A percentile compares a stretch with the other conserved stretches of the same genome.
phyloP scores from a whole-genome alignment of 2,888 invertebrate genomes.

The Polydrusus pterygomalis region DNA sequence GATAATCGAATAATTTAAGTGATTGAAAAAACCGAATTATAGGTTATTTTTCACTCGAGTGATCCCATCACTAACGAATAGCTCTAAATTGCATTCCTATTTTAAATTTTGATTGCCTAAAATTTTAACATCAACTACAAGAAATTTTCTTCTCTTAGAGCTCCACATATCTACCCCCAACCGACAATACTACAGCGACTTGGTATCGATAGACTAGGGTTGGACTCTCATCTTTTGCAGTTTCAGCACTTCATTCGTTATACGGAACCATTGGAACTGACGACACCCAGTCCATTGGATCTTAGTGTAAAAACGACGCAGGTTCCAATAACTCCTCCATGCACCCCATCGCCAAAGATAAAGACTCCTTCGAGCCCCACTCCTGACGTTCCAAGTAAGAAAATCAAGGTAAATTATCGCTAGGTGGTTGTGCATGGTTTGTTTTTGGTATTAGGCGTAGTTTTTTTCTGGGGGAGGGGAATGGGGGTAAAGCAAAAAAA shows the following conservation, averaged over 20 bases:
- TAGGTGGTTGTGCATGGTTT: not conserved
- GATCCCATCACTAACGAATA: too few species aligned
- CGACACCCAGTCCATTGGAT: slow-evolving; percentile 79
- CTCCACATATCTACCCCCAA: slow-evolving; percentile 61
- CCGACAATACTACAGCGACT: slow-evolving; percentile 67
- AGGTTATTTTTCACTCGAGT: too few species aligned
- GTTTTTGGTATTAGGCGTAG: too few species aligned
- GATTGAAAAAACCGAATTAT: too few species aligned
- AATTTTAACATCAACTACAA: not conserved
- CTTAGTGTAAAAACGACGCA: slow-evolving; percentile 81
- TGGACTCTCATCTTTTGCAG: slow-evolving; percentile 66
- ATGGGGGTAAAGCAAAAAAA: too few species aligned
- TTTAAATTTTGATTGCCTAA: too few species aligned
- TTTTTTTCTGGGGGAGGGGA: too few species aligned
- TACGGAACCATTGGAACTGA: slow-evolving; percentile 76
- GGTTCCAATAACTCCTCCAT: slow-evolving; percentile 85
- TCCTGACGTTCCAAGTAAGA: slow-evolving; percentile 67
- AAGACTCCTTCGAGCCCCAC: slow-evolving; percentile 58
- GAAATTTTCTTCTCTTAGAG: slow-evolving; percentile 51
- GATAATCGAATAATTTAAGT: too few species aligned
- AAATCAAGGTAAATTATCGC: slow-evolving; percentile 66
- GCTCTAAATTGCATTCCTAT: too few species aligned
- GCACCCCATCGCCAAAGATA: slow-evolving; percentile 80
- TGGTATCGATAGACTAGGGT: slow-evolving; percentile 57
- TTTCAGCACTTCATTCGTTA: slow-evolving; percentile 73